These are phyloP conservation scores for Syngnathoides biaculeatus DNA, from an alignment of 2,113 vertebrate species.

Conservation along the genomic window DNA sequence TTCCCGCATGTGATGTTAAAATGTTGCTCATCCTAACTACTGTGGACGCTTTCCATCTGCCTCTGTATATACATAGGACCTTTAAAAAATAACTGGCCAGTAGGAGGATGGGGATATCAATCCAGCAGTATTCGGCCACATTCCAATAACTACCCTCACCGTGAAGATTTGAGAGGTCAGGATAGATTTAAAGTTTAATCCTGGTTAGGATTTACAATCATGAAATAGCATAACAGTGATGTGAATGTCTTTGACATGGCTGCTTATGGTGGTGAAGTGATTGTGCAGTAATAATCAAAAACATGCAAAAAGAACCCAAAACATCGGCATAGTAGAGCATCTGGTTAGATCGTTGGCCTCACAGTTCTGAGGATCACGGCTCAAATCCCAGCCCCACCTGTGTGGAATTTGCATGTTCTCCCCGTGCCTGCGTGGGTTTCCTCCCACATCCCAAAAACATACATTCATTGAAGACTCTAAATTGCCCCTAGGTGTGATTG, in stretches of 20 bases:
- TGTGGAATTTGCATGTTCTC: too few species aligned
- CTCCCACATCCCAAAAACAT: too few species aligned
- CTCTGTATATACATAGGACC: conserved; percentile 1
- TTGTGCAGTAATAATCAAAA: too few species aligned
- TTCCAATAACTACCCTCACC: neutral
- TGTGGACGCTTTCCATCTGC: conserved; percentile 22
- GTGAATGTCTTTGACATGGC: neutral
- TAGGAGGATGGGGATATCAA: conserved; percentile 6
- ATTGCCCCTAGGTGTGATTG: too few species aligned
- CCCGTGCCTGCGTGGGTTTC: too few species aligned
- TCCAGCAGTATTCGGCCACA: neutral
- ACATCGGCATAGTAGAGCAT: too few species aligned
- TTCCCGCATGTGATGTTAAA: conserved; percentile 28
- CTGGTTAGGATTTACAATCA: neutral
- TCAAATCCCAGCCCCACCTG: too few species aligned
- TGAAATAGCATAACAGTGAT: neutral
- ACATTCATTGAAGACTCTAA: too few species aligned
- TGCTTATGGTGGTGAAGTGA: neutral
- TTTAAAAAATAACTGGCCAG: conserved; percentile 3
- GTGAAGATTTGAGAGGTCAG: neutral
- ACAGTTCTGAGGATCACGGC: too few species aligned
- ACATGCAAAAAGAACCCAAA: too few species aligned
- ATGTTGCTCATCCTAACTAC: conserved; percentile 22
- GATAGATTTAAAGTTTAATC: neutral
- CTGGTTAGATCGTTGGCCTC: too few species aligned